Evolutionary conservation across 2,888 invertebrate species (phyloP), one percentile per base, ranked within the genome.

Genomic region (Lasioglossum figueresi): DNA sequence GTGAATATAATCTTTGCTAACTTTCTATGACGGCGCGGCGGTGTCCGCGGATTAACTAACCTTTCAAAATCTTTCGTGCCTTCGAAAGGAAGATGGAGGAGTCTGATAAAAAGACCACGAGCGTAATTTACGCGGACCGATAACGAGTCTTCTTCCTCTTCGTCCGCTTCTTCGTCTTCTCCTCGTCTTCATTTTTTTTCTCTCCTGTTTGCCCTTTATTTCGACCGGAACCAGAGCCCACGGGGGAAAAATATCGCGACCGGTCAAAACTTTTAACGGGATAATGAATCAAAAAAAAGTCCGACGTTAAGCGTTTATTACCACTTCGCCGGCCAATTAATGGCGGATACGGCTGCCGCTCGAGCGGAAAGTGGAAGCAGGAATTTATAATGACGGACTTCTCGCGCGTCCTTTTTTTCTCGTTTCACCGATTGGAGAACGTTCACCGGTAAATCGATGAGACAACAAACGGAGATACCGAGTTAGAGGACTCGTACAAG

Each of bases 1-100:
- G 52, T 56, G 78, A 40, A 27, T 56, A 73, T 86, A 52, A 66
- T 81, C 76, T 40, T 80, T 74, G 63, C 84, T 84, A 82, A 80
- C 82, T 84, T 82, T 82, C 82, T 76, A 76, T n/a, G 59, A 63
- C 16, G 27, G 14, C 14, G 56, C 16, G 10, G 23, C 68, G 43
- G 52, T 45, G 73, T 27, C 23, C 16, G 56, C 16, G 72, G 27
- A 48, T 81, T 45, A 48, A 76, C 59, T 63, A 45, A 78, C 52
- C 63, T 34, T 73, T 78, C 78, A 19, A 78, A 78, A 72, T 43
- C 48, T 78, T 52, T 82, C 73, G 43, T 23, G 66, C 40, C 19
- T 66, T 68, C 43, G 80, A 80, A 75, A 80, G 68, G 45, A 27
- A 66, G 83, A 83, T 83, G 27, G 71, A 63, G 31, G 71, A 10